phyloP scores from a whole-genome alignment of 1,140 invertebrate genomes.

The Brachionus paranguensis region DNA sequence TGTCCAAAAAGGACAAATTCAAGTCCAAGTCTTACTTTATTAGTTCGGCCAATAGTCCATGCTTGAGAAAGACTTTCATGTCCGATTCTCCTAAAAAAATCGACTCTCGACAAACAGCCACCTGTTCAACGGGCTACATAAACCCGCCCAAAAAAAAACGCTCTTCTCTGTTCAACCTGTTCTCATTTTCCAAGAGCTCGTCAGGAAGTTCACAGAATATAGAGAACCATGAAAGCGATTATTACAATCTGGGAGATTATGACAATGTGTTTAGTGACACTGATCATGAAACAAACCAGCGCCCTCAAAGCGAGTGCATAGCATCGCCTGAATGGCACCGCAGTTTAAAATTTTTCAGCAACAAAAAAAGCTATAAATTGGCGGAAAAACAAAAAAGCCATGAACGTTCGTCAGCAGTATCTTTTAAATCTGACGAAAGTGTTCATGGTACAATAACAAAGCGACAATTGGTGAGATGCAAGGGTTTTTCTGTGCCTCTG shows the following conservation, averaged over 20 bases:
- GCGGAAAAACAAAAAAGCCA: background rate
- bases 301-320: background rate
- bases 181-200: background rate
- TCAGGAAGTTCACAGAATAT: background rate
- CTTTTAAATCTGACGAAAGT: background rate
- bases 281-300: background rate
- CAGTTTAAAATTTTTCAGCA: conserved; percentile 6
- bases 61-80: background rate
- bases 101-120: background rate
- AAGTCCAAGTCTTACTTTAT: conserved; percentile 24
- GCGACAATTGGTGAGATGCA: background rate
- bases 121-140: background rate
- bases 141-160: conserved; percentile 4
- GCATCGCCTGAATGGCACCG: background rate
- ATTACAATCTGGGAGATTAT: background rate
- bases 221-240: background rate
- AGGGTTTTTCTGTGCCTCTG: conserved; percentile 28
- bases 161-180: conserved; percentile 8
- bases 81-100: background rate
- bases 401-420: background rate
- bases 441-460: background rate
- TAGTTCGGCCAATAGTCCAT: background rate
- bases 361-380: conserved; percentile 5
- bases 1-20: conserved; percentile 5
- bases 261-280: conserved; percentile 10